Base-by-base conservation (phyloP, 2,113 vertebrate genomes). In the Zosterops japonicus region DNA sequence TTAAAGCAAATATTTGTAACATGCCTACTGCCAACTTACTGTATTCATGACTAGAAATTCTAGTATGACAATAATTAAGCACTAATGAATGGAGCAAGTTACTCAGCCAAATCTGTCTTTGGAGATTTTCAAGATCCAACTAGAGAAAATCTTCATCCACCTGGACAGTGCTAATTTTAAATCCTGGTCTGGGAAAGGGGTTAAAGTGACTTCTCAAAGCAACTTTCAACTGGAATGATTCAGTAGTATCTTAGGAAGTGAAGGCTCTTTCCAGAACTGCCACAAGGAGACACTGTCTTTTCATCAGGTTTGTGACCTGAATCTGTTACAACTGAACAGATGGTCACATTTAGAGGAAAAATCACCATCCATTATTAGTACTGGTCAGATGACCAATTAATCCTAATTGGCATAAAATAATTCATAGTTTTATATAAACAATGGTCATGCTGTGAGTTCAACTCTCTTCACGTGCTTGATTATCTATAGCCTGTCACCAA, bases 261-360 rank as follows among this genome's bases (percentile, higher is more conserved):
- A 84, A 89, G 10, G 36, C 35, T 76, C n/a, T 75, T 19, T 61
- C 36, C 7, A 4, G 31, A 63, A 50, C 36, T 24, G 33, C 49
- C 50, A 69, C 3, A 11, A 9, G 56, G 36, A 90, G 29, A 67
- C 5, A 25, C 5, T 65, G 42, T 69, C 39, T 83, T 88, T 95
- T 72, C 67, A 65, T 42, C 2, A 9, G 3, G 31, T 77, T 76
- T 76, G 46, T 93, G 87, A 89, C 41, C 53, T 84, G 61, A 78
- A 89, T 70, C 61, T 74, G 35, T 68, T 96, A 50, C 41, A 82
- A 79, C 61, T 59, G 74, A 92, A 79, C 69, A 95, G 81, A 89
- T 82, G 74, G 80, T 87, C 78, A 91, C 29, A 49, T 2, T 77
- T 19, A 80, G 57, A 75, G 17, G 39, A 57, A 79, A 90, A 94